These are phyloP conservation scores for Rhagoletis pomonella DNA, from an alignment of 1,140 invertebrate genomes.

Conservation along the genomic window DNA sequence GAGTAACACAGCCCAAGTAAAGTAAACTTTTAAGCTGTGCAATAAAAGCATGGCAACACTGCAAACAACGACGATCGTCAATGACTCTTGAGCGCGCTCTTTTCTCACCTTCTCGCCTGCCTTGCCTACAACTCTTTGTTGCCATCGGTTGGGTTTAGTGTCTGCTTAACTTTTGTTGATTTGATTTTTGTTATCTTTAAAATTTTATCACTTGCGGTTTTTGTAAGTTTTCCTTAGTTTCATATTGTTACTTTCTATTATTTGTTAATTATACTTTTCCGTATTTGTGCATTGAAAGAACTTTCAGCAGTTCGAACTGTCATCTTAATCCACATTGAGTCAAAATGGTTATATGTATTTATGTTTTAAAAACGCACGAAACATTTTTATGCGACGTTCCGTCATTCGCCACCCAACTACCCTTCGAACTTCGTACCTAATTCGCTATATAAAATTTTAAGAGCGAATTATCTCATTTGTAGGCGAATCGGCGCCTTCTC, in stretches of 20 bases:
- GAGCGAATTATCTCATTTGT: too few species aligned
- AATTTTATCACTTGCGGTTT: constrained; percentile 16
- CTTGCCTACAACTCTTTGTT: background rate
- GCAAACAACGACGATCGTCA: constrained; percentile 24
- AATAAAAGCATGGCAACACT: constrained; percentile 16
- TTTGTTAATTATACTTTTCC: too few species aligned
- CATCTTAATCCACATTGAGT: too few species aligned
- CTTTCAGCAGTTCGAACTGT: too few species aligned
- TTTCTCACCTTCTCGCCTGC: background rate
- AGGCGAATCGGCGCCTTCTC: too few species aligned
- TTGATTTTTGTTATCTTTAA: background rate
- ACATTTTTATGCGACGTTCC: too few species aligned
- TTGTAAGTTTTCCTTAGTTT: background rate
- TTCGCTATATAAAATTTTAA: too few species aligned
- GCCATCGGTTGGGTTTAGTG: background rate
- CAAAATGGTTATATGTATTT: too few species aligned
- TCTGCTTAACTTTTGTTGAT: background rate
- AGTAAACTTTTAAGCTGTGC: constrained; percentile 24
- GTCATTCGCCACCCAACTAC: too few species aligned
- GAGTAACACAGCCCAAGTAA: background rate
- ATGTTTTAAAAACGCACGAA: too few species aligned
- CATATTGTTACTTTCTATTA: background rate
- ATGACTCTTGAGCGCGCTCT: background rate
- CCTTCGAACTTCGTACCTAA: too few species aligned
- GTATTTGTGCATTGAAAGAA: too few species aligned